Base-by-base conservation (phyloP, 2,888 invertebrate genomes). In the Pterostichus niger region DNA sequence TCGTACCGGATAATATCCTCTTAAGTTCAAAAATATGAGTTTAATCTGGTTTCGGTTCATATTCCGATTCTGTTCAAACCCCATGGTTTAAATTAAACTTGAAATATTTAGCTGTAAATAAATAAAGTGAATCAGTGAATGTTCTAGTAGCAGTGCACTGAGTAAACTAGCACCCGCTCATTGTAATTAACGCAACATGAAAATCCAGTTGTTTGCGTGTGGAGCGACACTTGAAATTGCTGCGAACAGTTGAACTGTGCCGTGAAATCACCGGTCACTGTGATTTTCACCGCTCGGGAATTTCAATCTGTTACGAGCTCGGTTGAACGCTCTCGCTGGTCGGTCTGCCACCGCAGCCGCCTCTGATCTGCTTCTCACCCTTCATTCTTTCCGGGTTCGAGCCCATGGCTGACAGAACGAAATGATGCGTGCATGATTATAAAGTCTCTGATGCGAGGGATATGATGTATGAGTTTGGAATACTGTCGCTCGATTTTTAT, bases 341-440 rank as follows among this genome's bases (percentile, higher is more conserved):
- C 64, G 64, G 35, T n/a, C 64, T 11, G 35, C n/a, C 6, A 33
- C 24, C 35, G 33, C 33, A 49, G 49, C 49, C 13, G n/a, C 11
- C 49, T 6, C 49, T 49, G 49, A 49, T 49, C 49, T 13, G 13
- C 49, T 13, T n/a, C 10, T 5, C n/a, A 10, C 49, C 49, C 49
- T 49, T 10, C 6, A 9, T 49, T 10, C 10, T 49, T 49, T 10
- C 40, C 7, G 40, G 40, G 6, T 40, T 9, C 7, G 40, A 10
- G 11, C 68, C 31, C 40, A 11, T 24, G 24, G 24, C 13, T 31
- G 75, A 75, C 52, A 75, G 75, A 15, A 13, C 52, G 49, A 75
- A 75, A 75, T 75, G 75, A 75, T 75, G 75, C 75, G 75, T 75
- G 46, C 17, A 75, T 75, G 75, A 75, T 75, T 75, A 75, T 75